Evolutionary conservation across 2,888 invertebrate species (phyloP).

Genomic region (Loripinus fragilis): DNA sequence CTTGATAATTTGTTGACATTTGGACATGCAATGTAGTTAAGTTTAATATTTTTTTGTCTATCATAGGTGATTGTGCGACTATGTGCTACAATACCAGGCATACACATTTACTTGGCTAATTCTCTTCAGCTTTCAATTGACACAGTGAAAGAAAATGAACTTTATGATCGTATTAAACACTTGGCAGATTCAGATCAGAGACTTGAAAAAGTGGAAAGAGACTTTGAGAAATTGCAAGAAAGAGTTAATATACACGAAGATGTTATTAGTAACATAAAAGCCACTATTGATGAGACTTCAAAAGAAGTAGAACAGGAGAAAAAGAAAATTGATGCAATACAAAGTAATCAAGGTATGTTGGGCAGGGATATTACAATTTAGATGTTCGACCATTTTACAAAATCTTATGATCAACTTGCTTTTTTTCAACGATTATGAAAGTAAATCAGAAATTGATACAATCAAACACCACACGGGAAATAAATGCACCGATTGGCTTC

Average conservation of each 20-base stretch:
- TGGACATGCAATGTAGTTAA: no score
- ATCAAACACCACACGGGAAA: no score
- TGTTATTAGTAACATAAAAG: not conserved
- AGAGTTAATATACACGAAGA: not conserved
- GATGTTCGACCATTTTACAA: no score
- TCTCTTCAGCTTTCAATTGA: conserved; percentile 24
- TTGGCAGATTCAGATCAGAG: conserved; percentile 23
- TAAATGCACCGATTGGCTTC: no score
- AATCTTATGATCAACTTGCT: no score
- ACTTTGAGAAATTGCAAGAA: conserved; percentile 1
- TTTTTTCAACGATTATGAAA: no score
- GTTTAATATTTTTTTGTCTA: no score
- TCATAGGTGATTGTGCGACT: conserved; percentile 27
- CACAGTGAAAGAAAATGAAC: conserved; percentile 25
- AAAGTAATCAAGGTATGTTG: not conserved
- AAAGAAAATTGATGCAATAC: not conserved
- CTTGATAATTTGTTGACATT: no score
- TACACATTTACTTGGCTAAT: conserved; percentile 18
- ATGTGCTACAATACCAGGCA: conserved; percentile 22
- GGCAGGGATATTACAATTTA: no score
- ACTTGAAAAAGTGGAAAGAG: not conserved
- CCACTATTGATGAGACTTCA: not conserved
- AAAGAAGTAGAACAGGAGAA: not conserved
- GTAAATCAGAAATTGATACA: no score
- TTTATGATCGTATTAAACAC: not conserved